Conservation (phyloP, 2,113 vertebrate species). For the Sphyrna mokarran region DNA sequence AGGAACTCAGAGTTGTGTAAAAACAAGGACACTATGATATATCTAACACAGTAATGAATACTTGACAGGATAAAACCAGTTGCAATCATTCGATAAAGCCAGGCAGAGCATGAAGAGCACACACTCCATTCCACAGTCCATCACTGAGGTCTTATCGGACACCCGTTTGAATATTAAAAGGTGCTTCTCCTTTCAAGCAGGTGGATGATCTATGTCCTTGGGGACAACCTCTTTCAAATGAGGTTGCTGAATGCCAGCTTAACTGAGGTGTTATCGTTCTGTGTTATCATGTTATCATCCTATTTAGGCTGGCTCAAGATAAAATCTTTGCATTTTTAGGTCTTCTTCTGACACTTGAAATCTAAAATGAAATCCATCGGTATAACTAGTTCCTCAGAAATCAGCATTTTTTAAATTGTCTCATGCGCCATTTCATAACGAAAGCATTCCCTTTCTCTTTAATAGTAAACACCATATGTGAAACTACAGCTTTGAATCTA, state of each 20-base stretch:
- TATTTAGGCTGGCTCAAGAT: background rate
- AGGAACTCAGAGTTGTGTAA: background rate
- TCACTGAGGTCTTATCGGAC: no score
- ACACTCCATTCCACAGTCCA: no score
- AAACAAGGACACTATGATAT: background rate
- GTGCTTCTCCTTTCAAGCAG: no score
- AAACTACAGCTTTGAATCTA: background rate
- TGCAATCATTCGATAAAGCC: background rate
- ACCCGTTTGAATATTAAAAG: no score
- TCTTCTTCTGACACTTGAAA: background rate
- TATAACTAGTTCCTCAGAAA: background rate
- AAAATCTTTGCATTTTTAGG: background rate
- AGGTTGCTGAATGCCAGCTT: background rate
- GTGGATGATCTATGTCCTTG: no score
- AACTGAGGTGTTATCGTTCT: background rate
- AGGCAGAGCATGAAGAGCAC: no score
- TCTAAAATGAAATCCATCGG: background rate
- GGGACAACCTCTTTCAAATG: background rate
- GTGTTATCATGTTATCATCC: background rate
- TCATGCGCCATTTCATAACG: background rate
- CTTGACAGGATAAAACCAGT: background rate
- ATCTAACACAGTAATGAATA: background rate
- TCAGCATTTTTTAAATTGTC: background rate
- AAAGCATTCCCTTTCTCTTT: background rate
- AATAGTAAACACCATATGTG: background rate